Conservation (phyloP, 2,888 invertebrate genomes). For the Matsumyia berberina region DNA sequence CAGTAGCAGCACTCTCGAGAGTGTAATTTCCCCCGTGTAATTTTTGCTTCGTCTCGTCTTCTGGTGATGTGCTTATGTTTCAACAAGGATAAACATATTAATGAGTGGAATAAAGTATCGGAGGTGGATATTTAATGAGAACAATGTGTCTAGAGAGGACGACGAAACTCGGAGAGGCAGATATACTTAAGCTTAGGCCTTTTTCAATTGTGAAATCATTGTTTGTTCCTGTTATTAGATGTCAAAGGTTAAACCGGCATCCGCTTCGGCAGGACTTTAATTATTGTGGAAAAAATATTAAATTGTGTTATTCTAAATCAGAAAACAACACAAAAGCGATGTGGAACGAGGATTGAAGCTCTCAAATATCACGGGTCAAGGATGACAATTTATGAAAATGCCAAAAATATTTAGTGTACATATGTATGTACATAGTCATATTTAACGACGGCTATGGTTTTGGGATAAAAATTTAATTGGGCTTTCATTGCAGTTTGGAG, state of each 20-base stretch:
- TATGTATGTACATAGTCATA: too few species aligned
- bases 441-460: too few species aligned
- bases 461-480: too few species aligned
- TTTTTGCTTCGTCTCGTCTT: slow-evolving; percentile 4
- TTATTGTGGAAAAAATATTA: not conserved
- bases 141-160: not conserved
- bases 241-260: not conserved
- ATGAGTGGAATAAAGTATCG: slow-evolving; percentile 9
- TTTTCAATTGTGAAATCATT: slow-evolving; percentile 8
- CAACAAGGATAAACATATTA: slow-evolving; percentile 39
- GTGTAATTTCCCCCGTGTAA: slow-evolving; percentile 20
- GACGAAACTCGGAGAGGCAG: not conserved
- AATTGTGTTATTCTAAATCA: not conserved
- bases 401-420: too few species aligned
- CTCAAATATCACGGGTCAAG: too few species aligned
- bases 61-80: not conserved
- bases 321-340: too few species aligned
- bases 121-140: slow-evolving; percentile 1
- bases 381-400: too few species aligned
- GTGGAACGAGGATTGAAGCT: too few species aligned
- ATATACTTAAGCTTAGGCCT: not conserved
- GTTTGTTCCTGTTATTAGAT: slow-evolving; percentile 4
- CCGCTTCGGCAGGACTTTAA: not conserved
- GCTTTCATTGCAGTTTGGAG: too few species aligned
- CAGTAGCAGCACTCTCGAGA: not conserved